Conservation (phyloP, 1,140 invertebrate genomes). For the Plodia interpunctella region DNA sequence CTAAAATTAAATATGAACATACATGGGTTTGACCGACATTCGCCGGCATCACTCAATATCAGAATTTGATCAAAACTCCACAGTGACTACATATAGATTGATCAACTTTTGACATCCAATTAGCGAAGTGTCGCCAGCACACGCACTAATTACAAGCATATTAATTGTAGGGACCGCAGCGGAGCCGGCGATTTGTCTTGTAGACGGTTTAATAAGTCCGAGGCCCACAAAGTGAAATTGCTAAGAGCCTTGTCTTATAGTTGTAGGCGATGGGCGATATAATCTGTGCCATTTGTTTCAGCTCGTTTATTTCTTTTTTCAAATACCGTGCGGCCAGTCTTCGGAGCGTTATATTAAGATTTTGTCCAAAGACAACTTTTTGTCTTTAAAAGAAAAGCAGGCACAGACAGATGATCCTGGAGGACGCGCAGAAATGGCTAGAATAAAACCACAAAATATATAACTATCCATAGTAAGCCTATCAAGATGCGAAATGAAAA, state of each 20-base stretch:
- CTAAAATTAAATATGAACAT: too few species aligned
- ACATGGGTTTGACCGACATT: too few species aligned
- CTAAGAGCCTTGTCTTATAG: not conserved
- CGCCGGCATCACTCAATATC: too few species aligned
- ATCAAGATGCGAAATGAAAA: too few species aligned
- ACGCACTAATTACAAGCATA: conserved; percentile 30
- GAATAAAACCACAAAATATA: too few species aligned
- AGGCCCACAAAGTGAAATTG: conserved; percentile 10
- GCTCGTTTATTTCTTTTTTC: conserved; percentile 3
- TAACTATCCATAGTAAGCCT: too few species aligned
- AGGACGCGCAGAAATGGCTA: too few species aligned
- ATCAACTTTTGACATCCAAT: conserved; percentile 50
- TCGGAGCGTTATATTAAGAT: too few species aligned
- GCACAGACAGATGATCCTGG: too few species aligned
- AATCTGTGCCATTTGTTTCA: not conserved
- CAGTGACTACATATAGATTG: conserved; percentile 23
- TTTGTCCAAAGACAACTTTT: too few species aligned
- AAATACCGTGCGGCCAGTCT: not conserved
- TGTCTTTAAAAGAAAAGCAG: too few species aligned
- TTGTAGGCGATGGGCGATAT: conserved; percentile 11
- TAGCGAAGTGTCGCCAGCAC: conserved; percentile 36
- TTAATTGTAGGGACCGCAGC: conserved; percentile 33
- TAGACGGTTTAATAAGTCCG: conserved; percentile 6
- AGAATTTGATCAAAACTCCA: not conserved
- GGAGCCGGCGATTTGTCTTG: conserved; percentile 11